Percentiles rank a stretch among this genome's conserved stretches.
Conservation (phyloP, 2,888 invertebrate genomes). For the Drosophila histrio region DNA sequence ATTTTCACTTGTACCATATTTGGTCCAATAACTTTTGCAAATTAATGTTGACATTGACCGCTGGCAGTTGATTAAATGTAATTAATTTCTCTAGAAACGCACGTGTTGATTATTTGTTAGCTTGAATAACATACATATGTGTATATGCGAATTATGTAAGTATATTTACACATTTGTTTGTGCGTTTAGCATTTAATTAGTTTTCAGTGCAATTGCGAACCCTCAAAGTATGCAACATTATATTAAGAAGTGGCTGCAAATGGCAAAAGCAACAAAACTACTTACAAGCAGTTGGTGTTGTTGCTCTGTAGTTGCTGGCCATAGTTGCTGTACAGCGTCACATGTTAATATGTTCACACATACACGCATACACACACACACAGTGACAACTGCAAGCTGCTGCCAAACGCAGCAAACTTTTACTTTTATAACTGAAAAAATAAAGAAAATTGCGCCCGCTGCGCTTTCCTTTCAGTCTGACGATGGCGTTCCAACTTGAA, state of each 20-base stretch:
- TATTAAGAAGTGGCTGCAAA: slow-evolving; percentile 51
- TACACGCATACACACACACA: slow-evolving; percentile 21
- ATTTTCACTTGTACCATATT: slow-evolving; percentile 21
- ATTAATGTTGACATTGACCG: slow-evolving; percentile 67
- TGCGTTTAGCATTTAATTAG: slow-evolving; percentile 45
- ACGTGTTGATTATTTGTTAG: slow-evolving; percentile 18
- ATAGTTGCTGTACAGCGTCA: slow-evolving; percentile 49
- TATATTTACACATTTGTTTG: slow-evolving; percentile 19
- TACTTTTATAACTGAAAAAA: slow-evolving; percentile 42
- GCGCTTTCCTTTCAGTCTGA: slow-evolving; percentile 58
- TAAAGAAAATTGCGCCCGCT: slow-evolving; percentile 48
- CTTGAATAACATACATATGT: not conserved
- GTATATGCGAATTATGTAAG: slow-evolving; percentile 10
- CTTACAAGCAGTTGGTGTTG: slow-evolving; percentile 18
- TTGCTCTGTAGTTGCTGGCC: slow-evolving; percentile 25
- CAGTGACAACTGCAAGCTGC: slow-evolving; percentile 53
- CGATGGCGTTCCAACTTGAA: slow-evolving; percentile 71
- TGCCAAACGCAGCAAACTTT: slow-evolving; percentile 68
- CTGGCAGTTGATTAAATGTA: slow-evolving; percentile 69
- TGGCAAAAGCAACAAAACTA: slow-evolving; percentile 36
- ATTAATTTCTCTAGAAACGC: slow-evolving; percentile 60
- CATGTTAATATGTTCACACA: slow-evolving; percentile 49
- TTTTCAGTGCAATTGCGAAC: slow-evolving; percentile 29
- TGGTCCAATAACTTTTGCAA: slow-evolving; percentile 55
- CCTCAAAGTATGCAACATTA: slow-evolving; percentile 42